Evolutionary conservation across 2,888 invertebrate species (phyloP).

Genomic region (Globia sparganii): DNA sequence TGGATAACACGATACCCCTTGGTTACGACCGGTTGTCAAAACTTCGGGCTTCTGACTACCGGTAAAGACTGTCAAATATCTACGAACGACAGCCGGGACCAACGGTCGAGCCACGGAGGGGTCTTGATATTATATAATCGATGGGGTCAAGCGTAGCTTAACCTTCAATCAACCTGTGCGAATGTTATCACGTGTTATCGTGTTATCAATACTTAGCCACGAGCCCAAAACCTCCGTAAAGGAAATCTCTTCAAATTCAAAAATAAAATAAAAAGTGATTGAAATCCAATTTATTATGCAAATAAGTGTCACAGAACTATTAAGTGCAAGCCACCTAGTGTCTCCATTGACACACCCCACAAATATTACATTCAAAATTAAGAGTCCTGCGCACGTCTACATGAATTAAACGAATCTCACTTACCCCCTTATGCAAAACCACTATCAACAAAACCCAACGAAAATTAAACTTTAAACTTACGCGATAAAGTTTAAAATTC

Average conservation of each 20-base stretch:
- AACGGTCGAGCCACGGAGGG: too few species aligned
- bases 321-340: conserved; percentile 63
- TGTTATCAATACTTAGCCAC: too few species aligned
- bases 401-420: conserved; percentile 89
- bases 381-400: conserved; percentile 87
- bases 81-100: too few species aligned
- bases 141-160: too few species aligned
- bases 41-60: too few species aligned
- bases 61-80: too few species aligned
- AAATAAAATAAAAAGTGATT: conserved; percentile 12
- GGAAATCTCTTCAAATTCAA: not conserved
- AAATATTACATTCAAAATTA: conserved; percentile 84
- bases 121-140: too few species aligned
- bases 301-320: conserved; percentile 57
- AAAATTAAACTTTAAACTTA: conserved; percentile 67
- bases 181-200: too few species aligned
- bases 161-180: too few species aligned
- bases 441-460: conserved; percentile 38
- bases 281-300: conserved; percentile 43
- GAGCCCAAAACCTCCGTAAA: not conserved
- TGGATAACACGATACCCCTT: too few species aligned
- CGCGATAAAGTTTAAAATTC: conserved; percentile 63
- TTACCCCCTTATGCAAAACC: conserved; percentile 81
- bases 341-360: conserved; percentile 66
- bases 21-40: too few species aligned